phyloP scores from a whole-genome alignment of 2,113 vertebrate species.

The Etia nguti region DNA sequence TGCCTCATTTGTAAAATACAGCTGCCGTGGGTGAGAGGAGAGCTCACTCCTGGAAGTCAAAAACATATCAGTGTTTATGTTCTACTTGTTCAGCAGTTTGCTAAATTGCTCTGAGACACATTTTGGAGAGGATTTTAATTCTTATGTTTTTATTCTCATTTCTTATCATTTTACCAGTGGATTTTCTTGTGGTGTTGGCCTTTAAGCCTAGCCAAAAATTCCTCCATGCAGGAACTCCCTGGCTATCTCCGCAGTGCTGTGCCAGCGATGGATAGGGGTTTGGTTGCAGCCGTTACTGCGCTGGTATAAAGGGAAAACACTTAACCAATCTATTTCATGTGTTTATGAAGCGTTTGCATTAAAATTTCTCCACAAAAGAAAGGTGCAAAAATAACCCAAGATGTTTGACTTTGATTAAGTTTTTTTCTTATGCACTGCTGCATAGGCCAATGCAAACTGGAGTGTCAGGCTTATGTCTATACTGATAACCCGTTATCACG shows the following conservation, averaged over 20 bases:
- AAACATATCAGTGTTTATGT: neutral
- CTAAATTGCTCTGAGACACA: neutral
- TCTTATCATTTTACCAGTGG: neutral
- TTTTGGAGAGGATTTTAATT: neutral
- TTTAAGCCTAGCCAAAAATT: neutral
- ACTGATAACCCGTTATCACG: neutral
- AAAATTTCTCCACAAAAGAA: neutral
- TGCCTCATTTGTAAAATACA: neutral
- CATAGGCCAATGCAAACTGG: neutral
- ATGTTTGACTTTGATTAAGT: neutral
- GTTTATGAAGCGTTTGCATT: neutral
- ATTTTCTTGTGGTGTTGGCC: neutral
- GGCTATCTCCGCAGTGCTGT: neutral
- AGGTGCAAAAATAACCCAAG: neutral
- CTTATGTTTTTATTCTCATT: neutral
- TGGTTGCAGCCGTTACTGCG: rapidly evolving
- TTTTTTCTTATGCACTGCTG: neutral
- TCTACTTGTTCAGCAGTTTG: neutral
- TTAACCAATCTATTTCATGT: neutral
- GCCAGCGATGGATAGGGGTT: neutral
- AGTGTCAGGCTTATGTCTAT: neutral
- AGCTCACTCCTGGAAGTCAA: neutral
- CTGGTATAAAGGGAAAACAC: neutral
- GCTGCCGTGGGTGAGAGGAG: neutral
- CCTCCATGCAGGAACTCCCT: neutral